These are phyloP conservation scores for Nixonia krombeini DNA, from an alignment of 1,140 invertebrate species.

Conservation along the genomic window DNA sequence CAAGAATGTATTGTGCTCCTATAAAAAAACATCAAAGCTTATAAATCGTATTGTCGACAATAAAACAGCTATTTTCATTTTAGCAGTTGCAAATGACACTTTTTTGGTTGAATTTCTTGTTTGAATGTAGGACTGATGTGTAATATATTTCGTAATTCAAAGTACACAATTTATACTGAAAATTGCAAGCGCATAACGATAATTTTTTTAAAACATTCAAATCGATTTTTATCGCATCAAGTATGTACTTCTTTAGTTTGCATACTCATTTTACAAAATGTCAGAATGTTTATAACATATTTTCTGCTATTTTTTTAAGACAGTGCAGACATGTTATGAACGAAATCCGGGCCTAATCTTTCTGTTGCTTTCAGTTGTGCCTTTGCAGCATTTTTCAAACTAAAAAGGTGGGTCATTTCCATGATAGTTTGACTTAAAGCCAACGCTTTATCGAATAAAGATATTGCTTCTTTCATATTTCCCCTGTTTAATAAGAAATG, in stretches of 20 bases:
- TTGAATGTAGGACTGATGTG: neutral
- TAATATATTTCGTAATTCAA: neutral
- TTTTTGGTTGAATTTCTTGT: too few species aligned
- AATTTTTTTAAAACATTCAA: too few species aligned
- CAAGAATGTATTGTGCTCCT: neutral
- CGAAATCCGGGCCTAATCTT: constrained; percentile 79
- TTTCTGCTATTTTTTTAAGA: constrained; percentile 10
- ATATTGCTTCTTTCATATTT: constrained; percentile 85
- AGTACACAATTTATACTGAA: neutral
- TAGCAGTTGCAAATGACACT: neutral
- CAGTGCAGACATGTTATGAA: constrained; percentile 27
- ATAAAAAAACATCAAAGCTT: constrained; percentile 11
- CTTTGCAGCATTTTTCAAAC: constrained; percentile 86
- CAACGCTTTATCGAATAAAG: constrained; percentile 92
- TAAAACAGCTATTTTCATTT: too few species aligned
- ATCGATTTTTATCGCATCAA: too few species aligned
- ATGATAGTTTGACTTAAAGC: constrained; percentile 84
- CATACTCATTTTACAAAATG: too few species aligned
- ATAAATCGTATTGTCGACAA: too few species aligned
- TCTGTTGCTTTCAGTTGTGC: constrained; percentile 87
- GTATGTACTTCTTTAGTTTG: too few species aligned
- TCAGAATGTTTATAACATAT: too few species aligned
- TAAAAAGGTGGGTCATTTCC: constrained; percentile 91
- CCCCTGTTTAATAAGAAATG: constrained; percentile 74
- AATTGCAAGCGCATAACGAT: neutral